Evolutionary conservation across 2,888 invertebrate species (phyloP), one percentile per base, ranked within the genome.

Genomic region (Lycophotia porphyrea): DNA sequence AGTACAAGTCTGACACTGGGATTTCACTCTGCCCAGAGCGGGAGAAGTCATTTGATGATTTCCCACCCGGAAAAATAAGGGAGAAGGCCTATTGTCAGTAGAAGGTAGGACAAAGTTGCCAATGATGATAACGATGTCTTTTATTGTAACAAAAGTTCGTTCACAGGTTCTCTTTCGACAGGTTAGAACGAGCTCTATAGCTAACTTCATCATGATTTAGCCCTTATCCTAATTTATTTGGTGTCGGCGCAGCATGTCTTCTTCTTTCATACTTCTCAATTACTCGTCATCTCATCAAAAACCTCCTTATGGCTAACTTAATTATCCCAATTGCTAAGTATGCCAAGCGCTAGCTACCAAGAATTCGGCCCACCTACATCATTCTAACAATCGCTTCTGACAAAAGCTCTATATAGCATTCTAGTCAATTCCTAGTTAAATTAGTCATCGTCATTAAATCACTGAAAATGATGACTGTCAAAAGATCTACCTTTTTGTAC

Each of bases 391-490:
- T 68, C 34, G 34, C n/a, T 18, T 31, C 1, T 24, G 8, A 34
- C 24, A 36, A 47, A 61, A 0, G n/a, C 31, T 65, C 4, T 47
- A 61, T 66, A 49, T 65, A 1, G 34, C 15, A 63, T 72, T 52
- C 42, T 27, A 68, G 15, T 73, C 21, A 60, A 69, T 39, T 44
- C 31, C 21, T 65, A 61, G 34, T 5, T 15, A 24, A 15, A 1
- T 80, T 61, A 71, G 36, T 76, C 70, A 71, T 67, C 5, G 7
- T 68, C 15, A 27, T 58, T 42, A 81, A 36, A 21, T 39, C 42
- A 81, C 66, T 31, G 34, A 61, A 66, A 63, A 67, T 42, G 47
- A 70, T 70, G 60, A 80, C 69, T 34, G 4, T 9, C 21, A 34
- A 67, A 69, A 55, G 3, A 27, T 44, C n/a, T 11, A 39, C 18